A percentile compares a stretch with the other conserved stretches of the same genome.
phyloP scores from a whole-genome alignment of 2,113 vertebrate species.

The Nibea coibor region DNA sequence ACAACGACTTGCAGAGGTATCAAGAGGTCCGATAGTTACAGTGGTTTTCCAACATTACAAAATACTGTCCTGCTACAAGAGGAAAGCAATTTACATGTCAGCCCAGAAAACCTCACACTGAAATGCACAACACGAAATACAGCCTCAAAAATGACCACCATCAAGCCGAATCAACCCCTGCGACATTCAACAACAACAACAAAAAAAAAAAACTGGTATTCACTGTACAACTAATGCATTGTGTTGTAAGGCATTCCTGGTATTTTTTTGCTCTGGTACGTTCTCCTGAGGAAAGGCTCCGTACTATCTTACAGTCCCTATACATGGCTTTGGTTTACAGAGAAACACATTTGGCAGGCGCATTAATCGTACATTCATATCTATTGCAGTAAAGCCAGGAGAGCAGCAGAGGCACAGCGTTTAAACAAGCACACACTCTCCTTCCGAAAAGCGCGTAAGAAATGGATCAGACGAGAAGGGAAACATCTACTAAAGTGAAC shows the following conservation, averaged over 20 bases:
- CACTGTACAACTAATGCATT: constrained; percentile 9
- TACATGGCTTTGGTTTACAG: constrained; percentile 65
- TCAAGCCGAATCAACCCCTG: constrained; percentile 20
- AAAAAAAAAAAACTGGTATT: background rate
- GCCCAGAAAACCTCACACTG: background rate
- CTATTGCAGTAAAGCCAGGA: constrained; percentile 11
- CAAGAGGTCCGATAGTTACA: background rate
- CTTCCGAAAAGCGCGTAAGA: background rate
- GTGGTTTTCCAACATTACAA: background rate
- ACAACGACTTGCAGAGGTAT: too few species aligned
- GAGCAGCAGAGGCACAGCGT: constrained; percentile 18
- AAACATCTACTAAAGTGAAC: constrained; percentile 6
- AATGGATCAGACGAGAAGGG: background rate
- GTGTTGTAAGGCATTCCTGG: background rate
- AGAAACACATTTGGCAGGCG: constrained; percentile 40
- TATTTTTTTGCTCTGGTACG: background rate
- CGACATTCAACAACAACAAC: background rate
- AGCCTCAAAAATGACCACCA: background rate
- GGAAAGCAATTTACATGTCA: background rate
- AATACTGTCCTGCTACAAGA: background rate
- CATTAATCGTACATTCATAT: constrained; percentile 27
- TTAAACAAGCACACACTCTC: constrained; percentile 12
- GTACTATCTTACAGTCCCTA: constrained; percentile 11
- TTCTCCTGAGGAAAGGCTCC: constrained; percentile 39
- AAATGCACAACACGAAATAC: constrained; percentile 1